These are phyloP conservation scores for Vanacampus margaritifer DNA, from an alignment of 2,113 vertebrate species.

Conservation along the genomic window DNA sequence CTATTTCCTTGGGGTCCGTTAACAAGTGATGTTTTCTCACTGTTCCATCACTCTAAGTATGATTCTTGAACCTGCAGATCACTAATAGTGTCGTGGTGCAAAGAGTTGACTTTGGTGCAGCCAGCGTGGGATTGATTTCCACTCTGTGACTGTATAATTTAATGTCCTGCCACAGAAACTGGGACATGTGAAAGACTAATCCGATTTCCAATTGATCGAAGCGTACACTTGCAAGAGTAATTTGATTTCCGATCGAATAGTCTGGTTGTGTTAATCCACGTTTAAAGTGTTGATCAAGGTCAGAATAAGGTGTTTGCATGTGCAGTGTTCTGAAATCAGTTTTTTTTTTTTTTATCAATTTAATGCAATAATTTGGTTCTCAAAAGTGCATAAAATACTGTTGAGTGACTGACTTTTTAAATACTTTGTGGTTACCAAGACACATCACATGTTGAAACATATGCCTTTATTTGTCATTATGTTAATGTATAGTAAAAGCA, in stretches of 20 bases:
- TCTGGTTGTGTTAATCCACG: not conserved
- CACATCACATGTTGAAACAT: not conserved
- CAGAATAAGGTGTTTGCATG: not conserved
- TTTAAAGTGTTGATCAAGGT: not conserved
- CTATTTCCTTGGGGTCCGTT: not conserved
- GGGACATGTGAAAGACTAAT: not conserved
- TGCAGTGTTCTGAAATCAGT: not conserved
- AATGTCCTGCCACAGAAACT: constrained; percentile 1
- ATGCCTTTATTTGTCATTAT: not conserved
- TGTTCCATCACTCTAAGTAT: not conserved
- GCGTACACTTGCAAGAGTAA: not conserved
- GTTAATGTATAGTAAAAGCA: not conserved
- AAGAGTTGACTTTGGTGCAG: not conserved
- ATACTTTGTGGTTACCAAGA: not conserved
- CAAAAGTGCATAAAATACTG: not conserved
- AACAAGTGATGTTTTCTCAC: not conserved
- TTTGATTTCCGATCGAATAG: not conserved
- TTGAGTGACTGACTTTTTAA: not conserved
- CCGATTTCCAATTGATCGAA: not conserved
- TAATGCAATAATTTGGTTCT: not conserved
- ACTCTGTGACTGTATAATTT: not conserved
- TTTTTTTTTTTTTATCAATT: not conserved
- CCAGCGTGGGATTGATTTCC: not conserved
- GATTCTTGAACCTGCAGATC: not conserved
- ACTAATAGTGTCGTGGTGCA: not conserved